Percentiles rank a stretch among this genome's conserved stretches.
These are phyloP conservation scores for Microdon myrmicae DNA, from an alignment of 2,888 invertebrate genomes.

Conservation along the genomic window DNA sequence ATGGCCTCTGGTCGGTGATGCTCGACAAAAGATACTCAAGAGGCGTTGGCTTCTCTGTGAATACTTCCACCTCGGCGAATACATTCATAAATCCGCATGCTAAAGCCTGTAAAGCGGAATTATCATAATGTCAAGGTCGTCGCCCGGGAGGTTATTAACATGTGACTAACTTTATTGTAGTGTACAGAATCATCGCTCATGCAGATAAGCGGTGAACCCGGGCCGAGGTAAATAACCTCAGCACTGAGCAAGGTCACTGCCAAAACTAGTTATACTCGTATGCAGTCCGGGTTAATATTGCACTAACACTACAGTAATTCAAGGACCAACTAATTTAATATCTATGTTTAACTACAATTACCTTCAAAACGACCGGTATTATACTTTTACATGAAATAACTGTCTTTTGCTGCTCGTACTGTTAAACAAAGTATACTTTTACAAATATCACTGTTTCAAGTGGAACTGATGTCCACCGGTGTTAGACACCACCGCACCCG, in stretches of 20 bases:
- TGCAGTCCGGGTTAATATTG: too few relatives aligned
- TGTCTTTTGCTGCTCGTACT: too few relatives aligned
- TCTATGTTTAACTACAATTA: too few relatives aligned
- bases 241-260: slow-evolving; percentile 22
- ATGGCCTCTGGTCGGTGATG: too few relatives aligned
- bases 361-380: too few relatives aligned
- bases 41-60: slow-evolving; percentile 25
- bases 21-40: too few relatives aligned
- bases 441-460: too few relatives aligned
- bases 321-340: not conserved
- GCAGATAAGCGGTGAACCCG: slow-evolving; percentile 2
- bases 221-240: slow-evolving; percentile 28
- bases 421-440: too few relatives aligned
- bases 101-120: not conserved
- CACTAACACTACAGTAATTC: not conserved
- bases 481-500: slow-evolving; percentile 23
- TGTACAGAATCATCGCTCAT: slow-evolving; percentile 3
- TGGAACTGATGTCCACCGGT: too few relatives aligned
- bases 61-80: not conserved
- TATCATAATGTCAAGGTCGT: slow-evolving; percentile 13
- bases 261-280: too few relatives aligned
- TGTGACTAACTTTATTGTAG: slow-evolving; percentile 6
- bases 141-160: slow-evolving; percentile 12
- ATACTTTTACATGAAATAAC: too few relatives aligned
- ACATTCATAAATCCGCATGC: not conserved